phyloP scores from a whole-genome alignment of 2,888 invertebrate genomes.

The Oxytorus armatus region DNA sequence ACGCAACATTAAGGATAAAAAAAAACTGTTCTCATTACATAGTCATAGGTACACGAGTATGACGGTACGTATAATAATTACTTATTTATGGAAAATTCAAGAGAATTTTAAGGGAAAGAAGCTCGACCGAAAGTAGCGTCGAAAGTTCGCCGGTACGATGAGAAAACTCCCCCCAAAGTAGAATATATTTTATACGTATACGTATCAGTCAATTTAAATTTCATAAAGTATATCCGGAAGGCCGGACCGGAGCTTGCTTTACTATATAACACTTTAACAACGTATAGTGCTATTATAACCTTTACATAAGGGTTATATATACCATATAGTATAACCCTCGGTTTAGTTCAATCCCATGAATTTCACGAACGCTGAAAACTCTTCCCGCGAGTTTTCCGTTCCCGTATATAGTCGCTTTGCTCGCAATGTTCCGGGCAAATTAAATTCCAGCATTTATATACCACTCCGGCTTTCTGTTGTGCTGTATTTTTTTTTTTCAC shows the following conservation, averaged over 20 bases:
- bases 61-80: slow-evolving; percentile 16
- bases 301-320: slow-evolving; percentile 7
- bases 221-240: slow-evolving; percentile 45
- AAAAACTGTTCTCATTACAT: slow-evolving; percentile 18
- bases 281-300: background rate
- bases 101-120: slow-evolving; percentile 18
- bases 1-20: background rate
- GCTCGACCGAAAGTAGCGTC: slow-evolving; percentile 11
- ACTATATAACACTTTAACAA: slow-evolving; percentile 19
- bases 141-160: slow-evolving; percentile 39
- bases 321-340: slow-evolving; percentile 28
- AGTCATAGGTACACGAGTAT: slow-evolving; percentile 18
- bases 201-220: slow-evolving; percentile 57
- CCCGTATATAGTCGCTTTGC: background rate
- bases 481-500: slow-evolving; percentile 16
- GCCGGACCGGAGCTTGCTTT: slow-evolving; percentile 8
- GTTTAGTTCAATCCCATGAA: slow-evolving; percentile 47
- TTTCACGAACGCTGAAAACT: slow-evolving; percentile 48
- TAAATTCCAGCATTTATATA: slow-evolving; percentile 59
- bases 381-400: slow-evolving; percentile 43
- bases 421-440: slow-evolving; percentile 50
- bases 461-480: slow-evolving; percentile 12
- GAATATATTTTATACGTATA: slow-evolving; percentile 20
- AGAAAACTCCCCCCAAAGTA: slow-evolving; percentile 42
- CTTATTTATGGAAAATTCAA: slow-evolving; percentile 48